A percentile compares a stretch with the other conserved stretches of the same genome.
Conservation (phyloP, 2,888 invertebrate genomes). For the Torymus auratus region DNA sequence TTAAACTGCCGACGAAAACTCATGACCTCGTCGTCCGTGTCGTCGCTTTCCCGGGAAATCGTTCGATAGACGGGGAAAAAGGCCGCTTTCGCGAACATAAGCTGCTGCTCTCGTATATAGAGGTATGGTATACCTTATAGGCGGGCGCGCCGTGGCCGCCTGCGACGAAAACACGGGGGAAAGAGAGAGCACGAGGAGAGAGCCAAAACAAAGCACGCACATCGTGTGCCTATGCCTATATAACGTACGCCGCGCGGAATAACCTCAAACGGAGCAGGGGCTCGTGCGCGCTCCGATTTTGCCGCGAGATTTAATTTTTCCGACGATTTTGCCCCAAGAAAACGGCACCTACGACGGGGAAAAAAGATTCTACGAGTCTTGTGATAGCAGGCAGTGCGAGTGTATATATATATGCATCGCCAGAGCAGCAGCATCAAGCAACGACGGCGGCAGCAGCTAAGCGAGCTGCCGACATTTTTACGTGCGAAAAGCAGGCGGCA, state of each 20-base stretch:
- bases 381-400: not conserved
- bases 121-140: too few relatives aligned
- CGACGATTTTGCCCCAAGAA: too few relatives aligned
- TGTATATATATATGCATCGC: not conserved
- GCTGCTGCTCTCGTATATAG: not conserved
- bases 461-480: slow-evolving; percentile 39
- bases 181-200: slow-evolving; percentile 47
- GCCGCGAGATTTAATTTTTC: too few relatives aligned
- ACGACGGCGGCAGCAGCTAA: too few relatives aligned
- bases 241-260: slow-evolving; percentile 14
- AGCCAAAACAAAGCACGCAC: slow-evolving; percentile 52
- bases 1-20: slow-evolving; percentile 36
- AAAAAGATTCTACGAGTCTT: not conserved
- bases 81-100: not conserved
- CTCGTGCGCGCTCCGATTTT: too few relatives aligned
- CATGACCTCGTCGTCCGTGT: not conserved
- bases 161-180: slow-evolving; percentile 16
- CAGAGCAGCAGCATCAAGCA: too few relatives aligned
- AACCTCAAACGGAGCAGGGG: slow-evolving; percentile 38
- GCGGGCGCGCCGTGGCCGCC: not conserved
- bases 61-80: slow-evolving; percentile 3
- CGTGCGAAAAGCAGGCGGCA: not conserved
- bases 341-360: too few relatives aligned
- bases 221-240: too few relatives aligned
- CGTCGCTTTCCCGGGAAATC: not conserved